Evolutionary conservation across 2,113 vertebrate genomes (phyloP), one percentile per base, ranked within the genome.

Genomic region (Candoia aspera): DNA sequence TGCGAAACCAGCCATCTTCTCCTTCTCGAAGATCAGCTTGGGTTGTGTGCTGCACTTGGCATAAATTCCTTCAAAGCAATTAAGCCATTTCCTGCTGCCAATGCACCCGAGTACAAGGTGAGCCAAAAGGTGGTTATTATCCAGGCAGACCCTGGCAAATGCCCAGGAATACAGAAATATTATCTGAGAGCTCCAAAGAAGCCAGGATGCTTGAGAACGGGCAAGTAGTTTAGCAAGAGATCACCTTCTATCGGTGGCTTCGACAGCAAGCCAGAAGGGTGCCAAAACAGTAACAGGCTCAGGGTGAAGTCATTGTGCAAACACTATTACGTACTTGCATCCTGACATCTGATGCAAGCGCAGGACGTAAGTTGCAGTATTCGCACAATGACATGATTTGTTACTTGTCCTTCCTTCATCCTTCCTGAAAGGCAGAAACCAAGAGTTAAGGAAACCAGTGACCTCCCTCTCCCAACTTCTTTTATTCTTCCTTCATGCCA

Each of bases 91-190:
- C 1, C 8, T 6, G n/a, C n/a, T 55, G 92, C 86, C 49, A 87
- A 88, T 26, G 49, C 29, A 84, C 86, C 92, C 49, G 86, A 49
- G 92, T 84, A 49, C 86, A 91, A 91, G 90, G 86, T 1, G 24
- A 91, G 68, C 21, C 29, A 37, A 26, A 21, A 26, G 91, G 29
- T 33, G 26, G 13, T 91, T 46, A 91, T 62, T 54, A 83, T 73
- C 84, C 55, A 90, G 23, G 24, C 64, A 84, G 54, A 64, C 4
- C 57, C 57, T 85, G 91, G 87, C 57, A 54, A 84, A 19, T 4
- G 29, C 8, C n/a, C 73, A 55, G 57, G 57, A 15, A 54, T 54
- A 68, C 1, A 57, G 57, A n/a, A 68, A 73, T 23, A 55, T 55
- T 55, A 79, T 26, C 49, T 15, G 58, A 3, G 33, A 53, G 19